Evolutionary conservation across 2,113 vertebrate species (phyloP), one percentile per base, ranked within the genome.

Genomic region (Silurus glanis): DNA sequence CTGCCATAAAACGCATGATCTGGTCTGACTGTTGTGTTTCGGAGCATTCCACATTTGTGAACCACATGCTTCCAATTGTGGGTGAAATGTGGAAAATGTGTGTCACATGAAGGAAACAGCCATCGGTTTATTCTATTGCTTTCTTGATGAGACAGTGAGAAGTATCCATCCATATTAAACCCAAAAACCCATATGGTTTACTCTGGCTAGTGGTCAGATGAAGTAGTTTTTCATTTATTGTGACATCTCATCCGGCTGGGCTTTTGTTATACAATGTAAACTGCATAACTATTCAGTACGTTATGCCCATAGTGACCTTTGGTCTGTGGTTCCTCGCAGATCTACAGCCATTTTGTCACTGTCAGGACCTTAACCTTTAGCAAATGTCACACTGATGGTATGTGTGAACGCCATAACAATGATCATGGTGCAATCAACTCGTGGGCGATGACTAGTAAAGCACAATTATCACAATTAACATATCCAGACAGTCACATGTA

Each of bases 391-490:
- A n/a, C 81, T 53, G 84, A 85, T 78, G 75, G 82, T 76, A 88
- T 62, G 85, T 88, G 87, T 88, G 87, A 87, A 83, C 82, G 79
- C 86, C 91, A 89, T 83, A 89, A 87, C 86, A 90, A 89, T 87
- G 88, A 86, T 74, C 87, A 76, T 89, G 82, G 81, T 89, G 83
- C 75, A 92, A 91, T 91, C 87, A 93, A 89, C 88, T 91, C 89
- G 86, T 93, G 92, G 88, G 91, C 82, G 56, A 84, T 45, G 83
- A 88, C 88, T 49, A 83, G 86, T 49, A 82, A 85, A 80, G 25
- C 89, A 87, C 90, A 92, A 93, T 93, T 93, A 93, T 92, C 90
- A 92, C 92, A 92, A 94, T 93, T 93, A 93, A 92, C 91, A 93
- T 92, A 91, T 89, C 89, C 92, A 92, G 90, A 88, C 90, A 90